Evolutionary conservation across 2,797 vertebrate species (phyloP), one percentile per base, ranked within the genome.

Genomic region (Artibeus lituratus): DNA sequence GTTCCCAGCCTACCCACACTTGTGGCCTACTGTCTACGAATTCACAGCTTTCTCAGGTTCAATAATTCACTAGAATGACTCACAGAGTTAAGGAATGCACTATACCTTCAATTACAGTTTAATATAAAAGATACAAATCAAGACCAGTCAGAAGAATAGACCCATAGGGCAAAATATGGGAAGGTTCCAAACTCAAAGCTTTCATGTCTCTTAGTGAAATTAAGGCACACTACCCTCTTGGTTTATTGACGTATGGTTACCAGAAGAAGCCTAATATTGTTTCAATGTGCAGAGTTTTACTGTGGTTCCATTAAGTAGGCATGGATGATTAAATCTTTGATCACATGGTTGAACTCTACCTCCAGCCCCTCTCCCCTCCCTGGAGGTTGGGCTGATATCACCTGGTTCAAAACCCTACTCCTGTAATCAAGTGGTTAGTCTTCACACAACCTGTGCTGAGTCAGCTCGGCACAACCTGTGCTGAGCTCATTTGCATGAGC

Each of bases 221-320:
- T 19, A 39, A 59, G 42, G 35, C 21, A 2, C 1, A 1, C 65
- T 8, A 5, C 4, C 29, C 2, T 59, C 9, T 51, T 5, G 21
- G 35, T 14, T 12, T n/a, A 5, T 26, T 3, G 19, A 53, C 14
- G 8, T 26, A 2, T 29, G 5, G 44, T 47, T 32, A 80, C 37
- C 37, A 42, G 14, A 19, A 37, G 16, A 42, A 88, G 53, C 9
- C 51, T 84, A 53, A 15, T 0, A 9, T 21, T 47, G 49, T 26
- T 62, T 74, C 47, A 10, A 12, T 12, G 47, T 57, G 26, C 42
- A 35, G 88, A 57, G 67, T 59, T 51, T 74, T 35, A 37, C n/a
- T 80, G 42, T 44, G 22, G 29, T 59, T 89, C 81, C 47, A 44
- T 35, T 59, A 57, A 55, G 29, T 10, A 78, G 42, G n/a, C 37